Evolutionary conservation across 2,888 invertebrate species (phyloP).

Genomic region (Conomelus anceps): DNA sequence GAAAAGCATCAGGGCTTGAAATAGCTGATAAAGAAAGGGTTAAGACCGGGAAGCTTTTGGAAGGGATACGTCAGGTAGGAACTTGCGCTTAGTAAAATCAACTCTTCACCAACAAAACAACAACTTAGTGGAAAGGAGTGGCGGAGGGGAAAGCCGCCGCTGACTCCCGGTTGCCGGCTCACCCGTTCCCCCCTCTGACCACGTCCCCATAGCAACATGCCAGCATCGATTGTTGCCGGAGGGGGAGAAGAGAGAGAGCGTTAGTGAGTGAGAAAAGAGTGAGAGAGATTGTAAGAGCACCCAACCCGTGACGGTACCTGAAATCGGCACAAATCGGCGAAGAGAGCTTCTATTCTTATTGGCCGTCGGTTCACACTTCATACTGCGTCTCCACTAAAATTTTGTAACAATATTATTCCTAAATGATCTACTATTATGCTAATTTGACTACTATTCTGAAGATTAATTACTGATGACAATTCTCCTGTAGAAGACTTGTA

Average conservation of each 20-base stretch:
- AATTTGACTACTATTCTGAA: too few species aligned
- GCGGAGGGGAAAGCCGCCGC: not conserved
- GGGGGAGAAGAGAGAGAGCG: not conserved
- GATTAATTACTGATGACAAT: too few species aligned
- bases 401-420: too few species aligned
- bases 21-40: not conserved
- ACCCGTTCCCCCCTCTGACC: not conserved
- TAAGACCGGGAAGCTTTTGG: not conserved
- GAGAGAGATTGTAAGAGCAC: not conserved
- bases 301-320: not conserved
- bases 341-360: not conserved
- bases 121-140: not conserved
- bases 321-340: not conserved
- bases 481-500: too few species aligned
- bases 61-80: not conserved
- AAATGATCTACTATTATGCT: not conserved
- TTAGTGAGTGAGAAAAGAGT: too few species aligned
- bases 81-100: not conserved
- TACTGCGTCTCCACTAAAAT: too few species aligned
- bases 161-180: not conserved
- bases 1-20: not conserved
- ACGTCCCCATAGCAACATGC: slow-evolving; percentile 6
- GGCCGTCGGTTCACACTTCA: too few species aligned
- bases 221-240: slow-evolving; percentile 5
- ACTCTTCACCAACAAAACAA: not conserved